These are phyloP conservation scores for Brachylomia viminalis DNA, from an alignment of 2,888 invertebrate species.

Conservation along the genomic window DNA sequence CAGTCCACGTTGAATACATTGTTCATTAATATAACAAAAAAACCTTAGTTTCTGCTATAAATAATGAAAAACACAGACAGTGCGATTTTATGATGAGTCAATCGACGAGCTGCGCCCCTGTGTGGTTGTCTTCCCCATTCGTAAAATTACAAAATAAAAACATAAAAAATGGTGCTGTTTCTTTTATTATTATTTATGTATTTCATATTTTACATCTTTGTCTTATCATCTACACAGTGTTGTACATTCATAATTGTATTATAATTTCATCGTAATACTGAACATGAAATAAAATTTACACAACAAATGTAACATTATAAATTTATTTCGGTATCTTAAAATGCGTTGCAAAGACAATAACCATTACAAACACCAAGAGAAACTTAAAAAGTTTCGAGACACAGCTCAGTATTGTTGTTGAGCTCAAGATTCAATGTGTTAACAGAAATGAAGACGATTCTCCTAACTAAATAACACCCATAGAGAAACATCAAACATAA, in stretches of 20 bases:
- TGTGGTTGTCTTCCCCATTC: background rate
- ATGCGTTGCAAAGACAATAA: constrained; percentile 59
- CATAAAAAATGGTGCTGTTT: constrained; percentile 42
- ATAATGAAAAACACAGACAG: background rate
- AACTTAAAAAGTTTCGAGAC: constrained; percentile 56
- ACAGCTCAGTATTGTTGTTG: constrained; percentile 31
- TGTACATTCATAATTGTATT: constrained; percentile 75
- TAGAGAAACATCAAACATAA: constrained; percentile 23
- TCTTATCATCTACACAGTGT: constrained; percentile 79
- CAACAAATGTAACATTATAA: constrained; percentile 50
- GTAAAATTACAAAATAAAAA: constrained; percentile 22
- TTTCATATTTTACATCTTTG: constrained; percentile 74
- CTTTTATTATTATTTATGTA: constrained; percentile 68
- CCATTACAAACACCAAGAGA: constrained; percentile 55
- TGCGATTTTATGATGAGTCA: background rate
- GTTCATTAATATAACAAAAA: background rate
- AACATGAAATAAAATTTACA: constrained; percentile 68
- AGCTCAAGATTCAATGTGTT: constrained; percentile 38
- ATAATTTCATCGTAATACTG: constrained; percentile 78
- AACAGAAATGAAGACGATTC: constrained; percentile 31
- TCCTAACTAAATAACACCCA: constrained; percentile 41
- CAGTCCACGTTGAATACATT: background rate
- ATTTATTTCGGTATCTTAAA: constrained; percentile 57
- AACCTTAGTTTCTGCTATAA: background rate
- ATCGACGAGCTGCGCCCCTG: background rate